Percentiles rank a stretch among this genome's conserved stretches.
phyloP scores from a whole-genome alignment of 2,113 vertebrate genomes.

The Sarotherodon lohbergeri region DNA sequence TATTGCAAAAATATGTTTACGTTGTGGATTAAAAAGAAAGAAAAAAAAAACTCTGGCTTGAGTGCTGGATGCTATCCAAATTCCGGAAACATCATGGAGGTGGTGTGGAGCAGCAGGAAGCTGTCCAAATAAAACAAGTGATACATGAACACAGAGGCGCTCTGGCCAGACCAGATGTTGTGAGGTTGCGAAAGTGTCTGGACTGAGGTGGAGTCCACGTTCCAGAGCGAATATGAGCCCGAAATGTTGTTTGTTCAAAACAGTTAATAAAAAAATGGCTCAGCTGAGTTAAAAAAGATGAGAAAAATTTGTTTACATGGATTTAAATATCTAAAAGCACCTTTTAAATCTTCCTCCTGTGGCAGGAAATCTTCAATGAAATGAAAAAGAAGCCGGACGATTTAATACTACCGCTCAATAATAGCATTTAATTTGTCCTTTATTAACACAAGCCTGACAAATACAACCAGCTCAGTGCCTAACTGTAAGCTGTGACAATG shows the following conservation, averaged over 20 bases:
- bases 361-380: neutral
- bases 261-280: neutral
- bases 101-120: slow-evolving; percentile 49
- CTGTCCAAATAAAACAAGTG: slow-evolving; percentile 65
- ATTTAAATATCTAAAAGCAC: neutral
- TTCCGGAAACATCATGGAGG: slow-evolving; percentile 31
- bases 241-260: slow-evolving; percentile 32
- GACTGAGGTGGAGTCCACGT: slow-evolving; percentile 42
- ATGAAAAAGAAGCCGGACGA: neutral
- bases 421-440: neutral
- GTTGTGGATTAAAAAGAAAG: neutral
- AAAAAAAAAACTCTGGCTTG: neutral
- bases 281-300: neutral
- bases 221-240: slow-evolving; percentile 28
- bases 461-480: neutral
- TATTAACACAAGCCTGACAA: neutral
- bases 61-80: slow-evolving; percentile 14
- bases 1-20: neutral
- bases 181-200: slow-evolving; percentile 55
- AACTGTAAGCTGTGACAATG: neutral
- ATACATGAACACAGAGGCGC: slow-evolving; percentile 40
- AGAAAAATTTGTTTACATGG: neutral
- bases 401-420: neutral
- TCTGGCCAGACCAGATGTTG: slow-evolving; percentile 56
- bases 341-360: neutral